phyloP scores from a whole-genome alignment of 2,113 vertebrate species.

The Toxotes jaculatrix region DNA sequence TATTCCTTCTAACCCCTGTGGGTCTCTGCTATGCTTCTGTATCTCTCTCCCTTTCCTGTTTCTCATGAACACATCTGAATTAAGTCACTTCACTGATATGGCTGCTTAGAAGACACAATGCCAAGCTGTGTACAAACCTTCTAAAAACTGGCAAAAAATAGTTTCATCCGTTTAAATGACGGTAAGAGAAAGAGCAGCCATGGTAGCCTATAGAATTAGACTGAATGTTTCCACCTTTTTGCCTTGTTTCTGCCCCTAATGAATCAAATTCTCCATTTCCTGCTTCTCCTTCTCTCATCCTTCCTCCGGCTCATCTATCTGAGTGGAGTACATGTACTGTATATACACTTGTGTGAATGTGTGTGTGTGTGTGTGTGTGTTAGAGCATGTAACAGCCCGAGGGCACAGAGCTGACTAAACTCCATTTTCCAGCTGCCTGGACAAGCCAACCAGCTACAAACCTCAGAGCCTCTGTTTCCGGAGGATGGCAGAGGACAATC shows the following conservation, averaged over 20 bases:
- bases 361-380: conserved; percentile 21
- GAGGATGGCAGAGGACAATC: conserved; percentile 44
- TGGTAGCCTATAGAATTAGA: neutral
- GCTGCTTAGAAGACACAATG: neutral
- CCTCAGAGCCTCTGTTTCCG: conserved; percentile 46
- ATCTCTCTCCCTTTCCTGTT: conserved; percentile 17
- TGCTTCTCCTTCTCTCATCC: neutral
- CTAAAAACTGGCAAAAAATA: neutral
- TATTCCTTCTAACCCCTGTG: neutral
- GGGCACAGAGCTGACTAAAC: conserved; percentile 56
- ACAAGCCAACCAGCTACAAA: conserved; percentile 67
- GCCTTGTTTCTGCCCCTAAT: neutral
- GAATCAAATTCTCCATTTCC: conserved; percentile 1
- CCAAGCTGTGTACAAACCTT: neutral
- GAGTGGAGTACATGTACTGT: conserved; percentile 25
- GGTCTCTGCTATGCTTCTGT: neutral
- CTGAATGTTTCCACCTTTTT: neutral
- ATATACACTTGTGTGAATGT: conserved; percentile 2
- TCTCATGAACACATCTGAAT: conserved; percentile 8
- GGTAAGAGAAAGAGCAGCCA: neutral
- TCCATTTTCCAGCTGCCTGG: conserved; percentile 71
- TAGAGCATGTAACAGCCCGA: conserved; percentile 40
- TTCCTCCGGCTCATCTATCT: conserved; percentile 8
- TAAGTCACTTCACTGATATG: neutral
- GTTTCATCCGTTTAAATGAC: neutral